These are phyloP conservation scores for Pelecanoides urinatrix DNA, from an alignment of 2,113 vertebrate genomes.

Conservation along the genomic window DNA sequence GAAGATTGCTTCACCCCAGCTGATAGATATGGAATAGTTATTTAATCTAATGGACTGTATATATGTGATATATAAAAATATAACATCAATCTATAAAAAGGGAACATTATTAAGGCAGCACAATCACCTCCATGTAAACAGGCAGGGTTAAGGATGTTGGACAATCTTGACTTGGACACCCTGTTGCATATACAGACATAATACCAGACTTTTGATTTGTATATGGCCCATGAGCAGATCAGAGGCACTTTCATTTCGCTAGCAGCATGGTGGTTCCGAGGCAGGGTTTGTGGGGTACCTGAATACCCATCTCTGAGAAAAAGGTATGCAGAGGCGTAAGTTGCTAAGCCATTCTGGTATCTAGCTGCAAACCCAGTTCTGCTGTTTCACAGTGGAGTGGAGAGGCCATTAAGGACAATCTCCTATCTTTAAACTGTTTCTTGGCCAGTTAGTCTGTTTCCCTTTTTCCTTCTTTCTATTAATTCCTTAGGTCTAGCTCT, in stretches of 20 bases:
- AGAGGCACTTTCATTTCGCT: not conserved
- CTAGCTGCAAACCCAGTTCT: not conserved
- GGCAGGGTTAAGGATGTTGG: not conserved
- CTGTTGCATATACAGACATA: rapidly evolving
- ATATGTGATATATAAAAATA: not conserved
- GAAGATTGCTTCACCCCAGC: not conserved
- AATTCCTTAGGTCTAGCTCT: not conserved
- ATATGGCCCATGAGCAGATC: rapidly evolving
- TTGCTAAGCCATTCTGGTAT: not conserved
- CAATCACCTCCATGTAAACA: not conserved
- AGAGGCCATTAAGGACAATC: not conserved
- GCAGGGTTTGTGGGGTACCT: rapidly evolving
- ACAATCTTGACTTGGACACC: not conserved
- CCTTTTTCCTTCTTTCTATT: not conserved
- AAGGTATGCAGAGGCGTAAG: not conserved
- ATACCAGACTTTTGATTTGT: not conserved
- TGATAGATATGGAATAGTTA: not conserved
- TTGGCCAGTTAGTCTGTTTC: not conserved
- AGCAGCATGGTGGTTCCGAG: not conserved
- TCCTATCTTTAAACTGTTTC: not conserved
- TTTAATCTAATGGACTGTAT: not conserved
- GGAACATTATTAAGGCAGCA: not conserved
- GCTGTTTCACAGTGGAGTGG: not conserved
- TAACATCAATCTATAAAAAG: not conserved
- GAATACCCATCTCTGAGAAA: not conserved